A percentile compares a stretch with the other conserved stretches of the same genome.
Evolutionary conservation across 2,797 vertebrate genomes (phyloP).

Genomic region (Parauchenoglanis punctatus): DNA sequence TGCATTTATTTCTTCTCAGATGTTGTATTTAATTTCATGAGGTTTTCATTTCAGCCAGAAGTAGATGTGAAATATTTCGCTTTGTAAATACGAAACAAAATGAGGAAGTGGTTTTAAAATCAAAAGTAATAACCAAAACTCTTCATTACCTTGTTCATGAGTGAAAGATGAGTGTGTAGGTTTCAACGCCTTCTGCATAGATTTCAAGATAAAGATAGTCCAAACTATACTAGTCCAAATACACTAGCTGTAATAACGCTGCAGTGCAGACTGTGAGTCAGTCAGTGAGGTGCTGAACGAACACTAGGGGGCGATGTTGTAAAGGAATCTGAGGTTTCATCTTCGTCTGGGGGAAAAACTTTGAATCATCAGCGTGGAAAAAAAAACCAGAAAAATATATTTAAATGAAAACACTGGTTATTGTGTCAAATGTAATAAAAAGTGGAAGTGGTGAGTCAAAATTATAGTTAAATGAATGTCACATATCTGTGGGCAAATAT

Average conservation of each 20-base stretch:
- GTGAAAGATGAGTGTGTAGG: slow-evolving; percentile 12
- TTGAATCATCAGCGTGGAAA: neutral
- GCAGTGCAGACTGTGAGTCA: neutral
- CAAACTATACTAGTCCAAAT: neutral
- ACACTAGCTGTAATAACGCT: neutral
- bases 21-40: neutral
- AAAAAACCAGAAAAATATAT: neutral
- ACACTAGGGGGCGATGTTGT: slow-evolving; percentile 38
- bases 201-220: neutral
- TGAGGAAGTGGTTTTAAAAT: slow-evolving; percentile 33
- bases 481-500: neutral
- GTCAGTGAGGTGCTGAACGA: neutral
- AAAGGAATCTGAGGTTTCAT: neutral
- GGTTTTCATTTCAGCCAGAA: neutral
- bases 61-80: slow-evolving; percentile 26
- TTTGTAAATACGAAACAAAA: slow-evolving; percentile 43
- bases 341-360: too few species aligned
- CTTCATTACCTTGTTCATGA: neutral
- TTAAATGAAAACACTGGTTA: neutral
- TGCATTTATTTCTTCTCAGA: neutral
- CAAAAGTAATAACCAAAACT: slow-evolving; percentile 3
- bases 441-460: too few species aligned
- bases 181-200: neutral
- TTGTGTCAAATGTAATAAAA: neutral
- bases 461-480: neutral